A percentile compares a stretch with the other conserved stretches of the same genome.
Conservation (phyloP, 1,140 invertebrate species). For the Hylaeus anthracinus region DNA sequence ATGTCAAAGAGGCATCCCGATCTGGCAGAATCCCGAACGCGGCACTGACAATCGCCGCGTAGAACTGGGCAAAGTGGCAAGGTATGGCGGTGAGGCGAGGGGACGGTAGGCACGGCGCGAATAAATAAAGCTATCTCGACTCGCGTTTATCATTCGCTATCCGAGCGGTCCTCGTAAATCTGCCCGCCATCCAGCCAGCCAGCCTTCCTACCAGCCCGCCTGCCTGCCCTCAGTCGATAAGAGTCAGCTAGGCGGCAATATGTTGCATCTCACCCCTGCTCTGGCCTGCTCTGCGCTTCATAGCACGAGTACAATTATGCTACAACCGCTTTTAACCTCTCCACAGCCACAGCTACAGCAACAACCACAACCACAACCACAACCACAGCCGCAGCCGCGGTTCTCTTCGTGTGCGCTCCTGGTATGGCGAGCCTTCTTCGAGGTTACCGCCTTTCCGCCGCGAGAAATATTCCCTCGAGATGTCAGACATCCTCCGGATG, state of each 20-base stretch:
- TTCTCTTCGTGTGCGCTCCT: conserved; percentile 22
- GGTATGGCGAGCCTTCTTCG: conserved; percentile 27
- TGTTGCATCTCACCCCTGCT: conserved; percentile 71
- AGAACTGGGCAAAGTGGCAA: conserved; percentile 47
- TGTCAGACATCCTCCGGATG: conserved; percentile 18
- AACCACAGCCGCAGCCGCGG: background rate
- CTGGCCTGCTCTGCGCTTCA: conserved; percentile 54
- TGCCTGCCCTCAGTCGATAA: conserved; percentile 79
- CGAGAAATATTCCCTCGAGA: conserved; percentile 31
- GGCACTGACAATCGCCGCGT: conserved; percentile 55
- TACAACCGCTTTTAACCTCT: conserved; percentile 44
- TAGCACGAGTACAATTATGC: conserved; percentile 61
- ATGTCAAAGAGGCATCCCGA: conserved; percentile 52
- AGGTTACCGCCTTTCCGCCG: conserved; percentile 29
- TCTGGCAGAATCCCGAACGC: conserved; percentile 37
- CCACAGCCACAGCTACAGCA: background rate
- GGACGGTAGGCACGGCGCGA: conserved; percentile 71
- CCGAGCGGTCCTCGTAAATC: conserved; percentile 80
- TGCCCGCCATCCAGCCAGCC: conserved; percentile 74
- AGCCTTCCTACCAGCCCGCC: conserved; percentile 71
- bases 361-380: too few species aligned
- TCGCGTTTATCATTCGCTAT: conserved; percentile 81
- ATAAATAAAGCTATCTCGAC: conserved; percentile 81
- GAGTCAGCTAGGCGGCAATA: conserved; percentile 74
- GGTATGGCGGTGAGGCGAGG: conserved; percentile 5